Conservation (phyloP, 2,113 vertebrate genomes). For the Daphoenositta chrysoptera region DNA sequence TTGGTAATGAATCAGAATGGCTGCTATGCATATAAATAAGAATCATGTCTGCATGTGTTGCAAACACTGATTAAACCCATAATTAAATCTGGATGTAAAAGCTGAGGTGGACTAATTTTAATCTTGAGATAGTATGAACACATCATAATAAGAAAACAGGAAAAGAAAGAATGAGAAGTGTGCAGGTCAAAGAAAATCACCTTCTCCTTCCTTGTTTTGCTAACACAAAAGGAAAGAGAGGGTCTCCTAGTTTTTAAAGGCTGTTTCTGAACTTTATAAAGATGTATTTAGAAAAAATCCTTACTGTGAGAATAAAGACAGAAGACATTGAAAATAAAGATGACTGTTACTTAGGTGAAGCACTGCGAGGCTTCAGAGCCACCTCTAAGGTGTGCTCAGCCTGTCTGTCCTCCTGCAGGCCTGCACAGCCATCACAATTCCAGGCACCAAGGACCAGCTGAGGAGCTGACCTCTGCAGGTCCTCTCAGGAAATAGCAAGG, state of each 20-base stretch:
- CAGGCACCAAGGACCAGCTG: background rate
- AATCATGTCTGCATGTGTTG: background rate
- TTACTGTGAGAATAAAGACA: background rate
- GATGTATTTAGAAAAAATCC: background rate
- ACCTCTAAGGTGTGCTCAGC: fast-evolving
- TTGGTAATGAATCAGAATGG: background rate
- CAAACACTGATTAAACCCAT: conserved; percentile 3
- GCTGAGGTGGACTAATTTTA: background rate
- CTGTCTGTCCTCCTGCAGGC: background rate
- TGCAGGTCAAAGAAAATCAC: background rate
- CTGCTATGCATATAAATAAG: conserved; percentile 21
- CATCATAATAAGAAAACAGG: background rate
- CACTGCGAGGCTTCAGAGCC: background rate
- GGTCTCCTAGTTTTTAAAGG: background rate
- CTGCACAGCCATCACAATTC: fast-evolving
- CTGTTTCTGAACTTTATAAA: background rate
- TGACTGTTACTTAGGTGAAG: background rate
- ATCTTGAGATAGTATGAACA: background rate
- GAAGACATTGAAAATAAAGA: background rate
- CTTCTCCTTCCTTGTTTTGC: background rate
- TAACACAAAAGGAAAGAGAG: background rate
- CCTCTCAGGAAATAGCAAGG: background rate
- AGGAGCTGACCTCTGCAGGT: background rate
- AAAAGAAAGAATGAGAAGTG: background rate
- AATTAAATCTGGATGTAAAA: conserved; percentile 4